Conservation (phyloP, 2,113 vertebrate genomes). For the Rafetus swinhoei region DNA sequence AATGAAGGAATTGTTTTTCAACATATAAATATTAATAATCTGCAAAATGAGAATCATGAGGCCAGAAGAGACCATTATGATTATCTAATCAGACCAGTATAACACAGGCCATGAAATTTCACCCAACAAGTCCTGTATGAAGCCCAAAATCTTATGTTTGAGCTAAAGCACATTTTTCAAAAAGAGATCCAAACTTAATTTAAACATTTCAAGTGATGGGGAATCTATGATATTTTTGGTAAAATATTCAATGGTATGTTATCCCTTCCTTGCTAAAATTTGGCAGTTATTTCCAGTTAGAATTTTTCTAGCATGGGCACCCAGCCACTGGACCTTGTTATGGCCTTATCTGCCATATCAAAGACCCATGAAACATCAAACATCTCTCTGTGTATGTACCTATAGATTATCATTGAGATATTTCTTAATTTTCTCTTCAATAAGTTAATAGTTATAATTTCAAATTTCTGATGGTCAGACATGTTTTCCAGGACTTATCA, state of each 20-base stretch:
- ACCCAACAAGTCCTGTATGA: too few species aligned
- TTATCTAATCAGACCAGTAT: too few species aligned
- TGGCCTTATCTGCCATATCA: not conserved
- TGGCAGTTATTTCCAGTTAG: not conserved
- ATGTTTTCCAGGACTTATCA: slow-evolving; percentile 21
- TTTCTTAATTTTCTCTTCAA: not conserved
- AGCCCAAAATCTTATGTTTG: not conserved
- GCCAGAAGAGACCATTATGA: too few species aligned
- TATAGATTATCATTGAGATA: not conserved
- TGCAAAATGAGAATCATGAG: not conserved
- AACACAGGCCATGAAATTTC: too few species aligned
- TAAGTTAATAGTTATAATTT: not conserved
- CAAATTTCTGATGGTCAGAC: not conserved
- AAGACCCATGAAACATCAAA: not conserved
- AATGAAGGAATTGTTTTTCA: not conserved
- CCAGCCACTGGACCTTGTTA: not conserved
- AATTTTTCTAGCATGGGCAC: not conserved
- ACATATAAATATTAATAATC: not conserved
- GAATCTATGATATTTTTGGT: not conserved
- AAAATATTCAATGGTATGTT: not conserved
- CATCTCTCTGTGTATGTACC: not conserved
- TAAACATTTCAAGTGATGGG: not conserved
- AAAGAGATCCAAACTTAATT: not conserved
- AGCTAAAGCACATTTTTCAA: not conserved
- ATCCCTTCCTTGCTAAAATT: not conserved